Evolutionary conservation across 2,888 invertebrate species (phyloP).

Genomic region (Rutpela maculata): DNA sequence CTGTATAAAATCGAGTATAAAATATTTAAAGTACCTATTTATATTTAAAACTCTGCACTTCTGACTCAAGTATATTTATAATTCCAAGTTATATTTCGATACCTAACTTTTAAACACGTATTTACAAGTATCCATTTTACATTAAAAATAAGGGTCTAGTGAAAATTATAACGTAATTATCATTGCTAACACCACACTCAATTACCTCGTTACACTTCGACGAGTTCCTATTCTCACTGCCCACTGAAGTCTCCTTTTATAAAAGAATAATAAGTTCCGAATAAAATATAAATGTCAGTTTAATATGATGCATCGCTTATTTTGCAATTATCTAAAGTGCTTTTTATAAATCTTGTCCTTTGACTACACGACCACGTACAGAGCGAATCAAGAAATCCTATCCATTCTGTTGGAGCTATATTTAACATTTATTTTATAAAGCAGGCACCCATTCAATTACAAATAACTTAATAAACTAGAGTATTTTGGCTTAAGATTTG

Average conservation of each 20-base stretch:
- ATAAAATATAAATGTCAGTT: constrained; percentile 19
- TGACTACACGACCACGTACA: neutral
- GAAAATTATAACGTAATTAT: constrained; percentile 30
- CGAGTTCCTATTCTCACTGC: constrained; percentile 22
- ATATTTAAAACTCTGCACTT: too few species aligned
- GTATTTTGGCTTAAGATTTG: too few species aligned
- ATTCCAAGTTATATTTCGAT: neutral
- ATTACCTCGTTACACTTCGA: constrained; percentile 16
- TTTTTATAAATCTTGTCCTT: constrained; percentile 9
- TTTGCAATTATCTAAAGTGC: constrained; percentile 2
- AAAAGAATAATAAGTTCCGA: neutral
- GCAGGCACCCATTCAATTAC: too few species aligned
- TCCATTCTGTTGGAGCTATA: too few species aligned
- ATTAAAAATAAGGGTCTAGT: neutral
- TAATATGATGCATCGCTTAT: constrained; percentile 15
- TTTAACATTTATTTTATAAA: too few species aligned
- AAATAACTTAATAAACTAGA: too few species aligned
- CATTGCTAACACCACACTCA: constrained; percentile 25
- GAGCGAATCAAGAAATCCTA: neutral
- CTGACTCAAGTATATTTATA: neutral
- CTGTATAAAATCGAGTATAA: too few species aligned
- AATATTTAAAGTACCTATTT: too few species aligned
- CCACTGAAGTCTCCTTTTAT: constrained; percentile 2
- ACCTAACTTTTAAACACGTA: constrained; percentile 1
- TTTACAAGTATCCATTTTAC: neutral